These are phyloP conservation scores for Cabera pusaria DNA, from an alignment of 2,888 invertebrate species.

Conservation along the genomic window DNA sequence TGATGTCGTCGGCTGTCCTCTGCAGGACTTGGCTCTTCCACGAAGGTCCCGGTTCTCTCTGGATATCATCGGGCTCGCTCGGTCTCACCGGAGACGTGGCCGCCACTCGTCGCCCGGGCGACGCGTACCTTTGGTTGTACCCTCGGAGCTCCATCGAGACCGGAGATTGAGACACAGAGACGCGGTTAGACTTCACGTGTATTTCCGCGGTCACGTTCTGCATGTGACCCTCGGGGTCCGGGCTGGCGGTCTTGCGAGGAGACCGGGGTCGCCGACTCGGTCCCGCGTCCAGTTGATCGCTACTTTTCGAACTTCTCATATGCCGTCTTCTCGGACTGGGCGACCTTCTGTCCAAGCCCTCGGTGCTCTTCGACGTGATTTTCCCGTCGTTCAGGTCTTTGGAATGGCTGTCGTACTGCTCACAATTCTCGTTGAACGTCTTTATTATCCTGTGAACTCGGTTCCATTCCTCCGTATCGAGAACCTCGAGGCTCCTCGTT, in stretches of 20 bases:
- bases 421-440: slow-evolving; percentile 64
- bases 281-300: slow-evolving; percentile 68
- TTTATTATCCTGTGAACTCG: slow-evolving; percentile 64
- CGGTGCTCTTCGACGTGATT: slow-evolving; percentile 79
- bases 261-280: slow-evolving; percentile 58
- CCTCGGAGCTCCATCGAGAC: slow-evolving; percentile 59
- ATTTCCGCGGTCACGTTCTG: slow-evolving; percentile 76
- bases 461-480: slow-evolving; percentile 63
- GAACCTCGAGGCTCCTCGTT: slow-evolving; percentile 88
- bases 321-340: slow-evolving; percentile 60
- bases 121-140: slow-evolving; percentile 55
- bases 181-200: slow-evolving; percentile 68
- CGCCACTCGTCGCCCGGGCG: slow-evolving; percentile 63
- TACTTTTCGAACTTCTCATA: slow-evolving; percentile 70
- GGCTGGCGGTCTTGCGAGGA: slow-evolving; percentile 45
- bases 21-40: slow-evolving; percentile 79
- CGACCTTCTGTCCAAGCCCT: slow-evolving; percentile 66
- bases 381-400: slow-evolving; percentile 70
- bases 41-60: slow-evolving; percentile 47
- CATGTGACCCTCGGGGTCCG: slow-evolving; percentile 40
- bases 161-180: slow-evolving; percentile 69
- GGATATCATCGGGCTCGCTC: slow-evolving; percentile 52
- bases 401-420: slow-evolving; percentile 63
- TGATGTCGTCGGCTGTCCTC: slow-evolving; percentile 73
- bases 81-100: slow-evolving; percentile 59